These are phyloP conservation scores for Gymnarchus niloticus DNA, from an alignment of 2,113 vertebrate species.

Conservation along the genomic window DNA sequence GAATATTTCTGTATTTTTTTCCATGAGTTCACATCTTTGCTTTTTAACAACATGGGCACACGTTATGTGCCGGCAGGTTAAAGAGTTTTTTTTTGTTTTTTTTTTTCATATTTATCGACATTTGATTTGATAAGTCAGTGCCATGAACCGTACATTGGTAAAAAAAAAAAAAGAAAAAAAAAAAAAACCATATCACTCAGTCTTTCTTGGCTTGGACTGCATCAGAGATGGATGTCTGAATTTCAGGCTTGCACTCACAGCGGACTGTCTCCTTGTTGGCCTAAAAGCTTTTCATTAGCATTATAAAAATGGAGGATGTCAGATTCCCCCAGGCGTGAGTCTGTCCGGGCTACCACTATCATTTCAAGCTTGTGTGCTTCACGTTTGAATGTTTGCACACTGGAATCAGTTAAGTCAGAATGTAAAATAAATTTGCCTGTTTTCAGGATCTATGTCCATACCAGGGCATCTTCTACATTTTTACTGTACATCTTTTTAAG, in stretches of 20 bases:
- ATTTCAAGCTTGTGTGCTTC: background rate
- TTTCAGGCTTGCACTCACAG: constrained; percentile 17
- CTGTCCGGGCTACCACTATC: background rate
- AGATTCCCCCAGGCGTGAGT: constrained; percentile 19
- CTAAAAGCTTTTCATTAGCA: constrained; percentile 45
- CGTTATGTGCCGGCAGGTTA: background rate
- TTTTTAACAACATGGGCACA: background rate
- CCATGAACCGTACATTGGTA: constrained; percentile 7
- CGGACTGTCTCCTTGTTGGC: constrained; percentile 28
- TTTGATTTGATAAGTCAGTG: constrained; percentile 19
- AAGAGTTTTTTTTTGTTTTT: too few species aligned
- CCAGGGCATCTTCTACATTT: background rate
- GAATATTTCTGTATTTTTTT: background rate
- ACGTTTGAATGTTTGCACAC: background rate
- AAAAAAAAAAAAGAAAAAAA: too few species aligned
- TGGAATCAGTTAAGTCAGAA: background rate
- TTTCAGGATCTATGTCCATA: background rate
- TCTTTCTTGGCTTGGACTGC: constrained; percentile 9
- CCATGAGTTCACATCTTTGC: background rate
- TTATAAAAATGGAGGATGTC: constrained; percentile 27
- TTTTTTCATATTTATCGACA: too few species aligned
- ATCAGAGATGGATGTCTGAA: constrained; percentile 27
- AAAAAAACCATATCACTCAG: constrained; percentile 13
- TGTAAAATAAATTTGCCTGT: background rate
- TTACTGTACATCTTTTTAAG: too few species aligned